Evolutionary conservation across 2,113 vertebrate species (phyloP), one percentile per base, ranked within the genome.

Genomic region (Nesoenas mayeri): DNA sequence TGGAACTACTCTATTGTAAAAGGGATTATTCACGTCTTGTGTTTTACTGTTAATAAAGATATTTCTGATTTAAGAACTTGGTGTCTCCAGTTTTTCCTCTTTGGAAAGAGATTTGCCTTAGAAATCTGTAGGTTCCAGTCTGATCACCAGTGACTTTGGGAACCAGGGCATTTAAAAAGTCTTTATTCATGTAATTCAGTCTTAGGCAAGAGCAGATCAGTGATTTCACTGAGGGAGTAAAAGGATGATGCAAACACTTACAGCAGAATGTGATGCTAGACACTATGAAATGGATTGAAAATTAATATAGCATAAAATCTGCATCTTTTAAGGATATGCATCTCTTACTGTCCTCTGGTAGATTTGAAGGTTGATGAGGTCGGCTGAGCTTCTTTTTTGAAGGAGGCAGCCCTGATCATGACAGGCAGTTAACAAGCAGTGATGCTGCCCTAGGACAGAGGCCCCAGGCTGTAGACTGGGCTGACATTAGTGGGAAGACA

Each of bases 41-140:
- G 91, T 95, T 97, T 92, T 91, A 92, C 57, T 91, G 84, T 94
- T 95, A 97, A 97, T 97, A 97, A 97, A 97, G 81, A 57, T 57
- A 91, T 87, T 95, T 94, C 81, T 67, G 88, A 96, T 88, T 94
- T 85, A 94, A 92, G 42, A 89, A 36, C 16, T 64, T 38, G 7
- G 79, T 24, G 15, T 51, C 53, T 89, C 31, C 16, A 17, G 17
- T 77, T 88, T 91, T 85, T 78, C 48, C 48, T 80, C 56, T 57
- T 60, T 89, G 34, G 18, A 58, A 89, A 57, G 50, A 44, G 18
- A 34, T 1, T 54, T 42, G 32, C 15, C 26, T 22, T 67, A n/a
- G 31, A 66, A 69, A 81, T 32, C 60, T 66, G n/a, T 71, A 81
- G 47, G 32, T 84, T 29, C 17, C 29, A 31, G 22, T 38, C 47